Evolutionary conservation across 2,888 invertebrate species (phyloP), one percentile per base, ranked within the genome.

Genomic region (Serripes groenlandicus): DNA sequence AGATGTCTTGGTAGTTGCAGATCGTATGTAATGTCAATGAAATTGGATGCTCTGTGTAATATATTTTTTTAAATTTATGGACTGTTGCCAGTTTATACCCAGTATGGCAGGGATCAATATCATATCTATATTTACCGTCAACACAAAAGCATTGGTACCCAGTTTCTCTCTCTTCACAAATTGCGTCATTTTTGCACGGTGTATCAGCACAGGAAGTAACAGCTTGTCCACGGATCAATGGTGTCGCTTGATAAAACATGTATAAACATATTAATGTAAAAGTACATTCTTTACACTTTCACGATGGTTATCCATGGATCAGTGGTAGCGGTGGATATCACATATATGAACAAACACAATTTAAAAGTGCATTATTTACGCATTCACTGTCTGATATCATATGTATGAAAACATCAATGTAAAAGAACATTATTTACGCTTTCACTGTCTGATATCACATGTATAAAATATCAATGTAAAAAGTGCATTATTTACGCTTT

Each of bases 111-210:
- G n/a, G n/a, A n/a, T n/a, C n/a, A n/a, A n/a, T n/a, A n/a, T n/a
- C n/a, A n/a, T n/a, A n/a, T n/a, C 21, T 62, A 11, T 34, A 37
- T 56, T 26, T 76, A 83, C 83, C 83, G 23, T 83, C 77, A 26
- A 79, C 79, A 66, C 83, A 83, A 73, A 74, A 83, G 37, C 83
- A 83, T 32, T 80, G 77, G 62, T 79, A 83, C 7, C 83, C 83
- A 23, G 56, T 23, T 4, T 49, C 26, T 21, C 70, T 77, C 9
- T 83, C 74, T 26, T 83, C 79, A 70, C 83, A 83, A n/a, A 80
- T 21, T 18, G 83, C 83, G 1, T 32, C 79, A 49, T 83, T 83
- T 62, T 72, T 15, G 35, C 83, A 83, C 23, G 79, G 79, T 26
- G 23, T n/a, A 30, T 66, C 60, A 11, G 69, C 72, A 58, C 83